Conservation (phyloP, 2,888 invertebrate species). For the Agrochola litura region DNA sequence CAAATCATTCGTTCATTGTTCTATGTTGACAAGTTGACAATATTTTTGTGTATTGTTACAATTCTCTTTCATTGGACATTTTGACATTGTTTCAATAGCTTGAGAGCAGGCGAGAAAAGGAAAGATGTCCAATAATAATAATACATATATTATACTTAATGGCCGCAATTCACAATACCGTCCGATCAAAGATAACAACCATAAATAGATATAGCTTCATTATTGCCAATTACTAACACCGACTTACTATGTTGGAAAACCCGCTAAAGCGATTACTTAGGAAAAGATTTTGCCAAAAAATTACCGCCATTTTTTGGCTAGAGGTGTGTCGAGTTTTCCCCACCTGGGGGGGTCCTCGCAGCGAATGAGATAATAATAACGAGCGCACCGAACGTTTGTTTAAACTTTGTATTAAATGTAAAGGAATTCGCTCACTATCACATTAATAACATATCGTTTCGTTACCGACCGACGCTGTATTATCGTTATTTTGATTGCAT, state of each 20-base stretch:
- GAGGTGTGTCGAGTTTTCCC: neutral
- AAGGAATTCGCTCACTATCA: constrained; percentile 25
- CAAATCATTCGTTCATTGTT: constrained; percentile 9
- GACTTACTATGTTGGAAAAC: constrained; percentile 4
- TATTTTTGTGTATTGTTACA: neutral
- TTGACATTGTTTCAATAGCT: neutral
- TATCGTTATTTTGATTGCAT: constrained; percentile 2
- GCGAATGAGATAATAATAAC: constrained; percentile 24
- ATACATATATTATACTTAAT: too few relatives aligned
- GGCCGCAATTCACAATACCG: too few relatives aligned
- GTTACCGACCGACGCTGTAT: constrained; percentile 5
- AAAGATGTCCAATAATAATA: neutral
- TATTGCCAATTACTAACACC: constrained; percentile 23
- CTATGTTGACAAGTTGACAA: neutral
- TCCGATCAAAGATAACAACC: neutral
- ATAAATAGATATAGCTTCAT: neutral
- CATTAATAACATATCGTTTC: constrained; percentile 22
- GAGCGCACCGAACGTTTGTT: constrained; percentile 10
- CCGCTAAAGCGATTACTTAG: constrained; percentile 19
- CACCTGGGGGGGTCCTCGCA: neutral
- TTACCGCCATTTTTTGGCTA: constrained; percentile 5
- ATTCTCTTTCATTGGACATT: neutral
- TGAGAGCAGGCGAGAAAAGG: too few relatives aligned
- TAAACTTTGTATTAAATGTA: constrained; percentile 41
- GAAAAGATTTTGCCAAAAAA: constrained; percentile 22